Evolutionary conservation across 2,888 invertebrate genomes (phyloP), one percentile per base, ranked within the genome.

Genomic region (Drosophila subquinaria): DNA sequence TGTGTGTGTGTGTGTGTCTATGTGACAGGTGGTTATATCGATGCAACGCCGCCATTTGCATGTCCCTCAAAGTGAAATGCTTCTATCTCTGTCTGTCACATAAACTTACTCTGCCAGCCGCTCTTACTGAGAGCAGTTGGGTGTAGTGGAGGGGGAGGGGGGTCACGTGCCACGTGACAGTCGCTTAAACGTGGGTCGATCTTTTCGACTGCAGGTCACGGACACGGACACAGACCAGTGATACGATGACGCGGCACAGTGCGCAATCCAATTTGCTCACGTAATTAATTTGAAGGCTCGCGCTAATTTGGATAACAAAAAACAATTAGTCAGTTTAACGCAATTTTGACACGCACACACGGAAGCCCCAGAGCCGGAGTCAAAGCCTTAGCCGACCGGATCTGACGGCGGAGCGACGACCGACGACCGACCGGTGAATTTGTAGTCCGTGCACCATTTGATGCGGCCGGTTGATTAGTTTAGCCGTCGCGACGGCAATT

Each of bases 11-110:
- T 17, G 17, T 17, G 17, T 17, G 17, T 17, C 17, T 17, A 17
- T 17, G 17, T 88, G 82, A 83, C 89, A 83, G 89, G 89, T 88
- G 89, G 85, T 84, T 85, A 81, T 84, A 79, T 81, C 88, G 67
- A 79, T 87, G 85, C 73, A 78, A 30, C 60, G 68, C 57, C 45
- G 80, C 60, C 70, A 75, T 76, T 69, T 82, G 69, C 71, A 68
- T 72, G 51, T 76, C 47, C 51, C 65, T 35, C 35, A 45, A 9
- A 23, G 20, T 51, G 43, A 30, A 43, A 50, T 53, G 33, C 43
- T 68, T 47, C 23, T 56, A 20, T 55, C 56, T 73, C 51, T 73
- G 62, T 72, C 52, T 65, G 48, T 61, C 57, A 56, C 65, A 15
- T 61, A 42, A 42, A 57, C 74, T 69, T 53, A 63, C 67, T 6